Evolutionary conservation across 2,113 vertebrate species (phyloP), one percentile per base, ranked within the genome.

Genomic region (Lagenorhynchus albirostris): DNA sequence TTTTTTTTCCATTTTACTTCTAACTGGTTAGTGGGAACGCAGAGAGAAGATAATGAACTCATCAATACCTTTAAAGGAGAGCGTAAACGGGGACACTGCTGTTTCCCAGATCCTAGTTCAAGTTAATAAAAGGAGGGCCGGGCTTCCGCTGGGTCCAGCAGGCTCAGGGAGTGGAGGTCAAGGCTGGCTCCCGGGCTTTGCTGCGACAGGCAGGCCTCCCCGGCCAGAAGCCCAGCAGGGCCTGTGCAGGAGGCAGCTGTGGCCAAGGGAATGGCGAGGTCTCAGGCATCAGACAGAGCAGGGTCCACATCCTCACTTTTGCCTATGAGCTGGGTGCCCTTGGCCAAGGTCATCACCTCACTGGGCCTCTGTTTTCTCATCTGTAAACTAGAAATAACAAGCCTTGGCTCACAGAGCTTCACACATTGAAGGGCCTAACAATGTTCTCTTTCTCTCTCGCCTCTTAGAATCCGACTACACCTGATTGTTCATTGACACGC

Each of bases 361-460:
- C 6, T 47, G n/a, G 44, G 15, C 2, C 0, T 14, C 68, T 80
- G 53, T 31, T 41, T 76, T 31, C 87, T 90, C 62, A 41, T 29
- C 91, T 44, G 3, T 23, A 33, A 68, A 71, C 29, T 38, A 79
- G 70, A 70, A 68, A 25, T 4, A 8, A 31, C 50, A 63, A 73
- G 26, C 20, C 44, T 60, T 15, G 29, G 29, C 41, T 41, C 65
- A 11, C 31, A 63, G 83, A 63, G 17, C 77, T 36, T 55, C 5
- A 13, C 23, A 15, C 20, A 20, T 18, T 0, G 0, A 14, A 1
- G 13, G 31, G 20, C 4, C 87, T 53, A 3, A 7, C 55, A 25
- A 68, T 38, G 14, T 53, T 26, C 65, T 33, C 33, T 55, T 91
- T 73, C 21, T 90, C 23, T 71, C 38, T 92, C 50, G 29, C 7